Evolutionary conservation across 2,113 vertebrate genomes (phyloP), one percentile per base, ranked within the genome.

Genomic region (Equus quagga): DNA sequence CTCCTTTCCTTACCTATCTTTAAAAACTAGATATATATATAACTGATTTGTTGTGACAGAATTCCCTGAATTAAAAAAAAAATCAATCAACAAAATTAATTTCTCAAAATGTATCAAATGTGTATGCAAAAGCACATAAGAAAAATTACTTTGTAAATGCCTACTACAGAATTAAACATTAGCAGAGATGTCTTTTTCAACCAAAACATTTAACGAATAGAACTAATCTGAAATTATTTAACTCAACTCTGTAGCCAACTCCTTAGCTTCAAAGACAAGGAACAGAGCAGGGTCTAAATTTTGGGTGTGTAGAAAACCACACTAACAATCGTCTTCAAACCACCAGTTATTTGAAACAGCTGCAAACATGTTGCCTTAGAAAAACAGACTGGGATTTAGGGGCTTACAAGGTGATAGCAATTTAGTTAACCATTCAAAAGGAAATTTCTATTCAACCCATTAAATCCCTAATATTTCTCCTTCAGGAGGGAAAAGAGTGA

Each of bases 271-370:
- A 97, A 97, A 98, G 96, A 94, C 93, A 97, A 96, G 84, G 69
- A 96, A 95, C 80, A 96, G 70, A 96, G 89, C 75, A 79, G 54
- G 46, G 79, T 93, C 82, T 96, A 94, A 94, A 56, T 92, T 97
- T 89, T 94, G 80, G 87, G 95, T 96, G 90, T 97, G 73, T 9
- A 96, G 70, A 93, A 97, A 97, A 98, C 95, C 95, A 97, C 96
- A 96, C 85, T 92, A 97, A 97, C 82, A 97, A 96, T 95, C 33
- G 83, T 98, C 94, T 96, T 97, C 92, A 97, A 98, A 93, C 91
- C 72, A 81, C 97, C 60, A 93, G 86, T 97, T 97, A 98, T 96
- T 93, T 97, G 58, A 97, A 98, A 97, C 83, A 97, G 93, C 95
- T 98, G 85, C 88, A 97, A 97, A 95, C 28, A 97, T 58, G 73